These are phyloP conservation scores for Sphaerodactylus townsendi DNA, from an alignment of 2,113 vertebrate genomes.

Conservation along the genomic window DNA sequence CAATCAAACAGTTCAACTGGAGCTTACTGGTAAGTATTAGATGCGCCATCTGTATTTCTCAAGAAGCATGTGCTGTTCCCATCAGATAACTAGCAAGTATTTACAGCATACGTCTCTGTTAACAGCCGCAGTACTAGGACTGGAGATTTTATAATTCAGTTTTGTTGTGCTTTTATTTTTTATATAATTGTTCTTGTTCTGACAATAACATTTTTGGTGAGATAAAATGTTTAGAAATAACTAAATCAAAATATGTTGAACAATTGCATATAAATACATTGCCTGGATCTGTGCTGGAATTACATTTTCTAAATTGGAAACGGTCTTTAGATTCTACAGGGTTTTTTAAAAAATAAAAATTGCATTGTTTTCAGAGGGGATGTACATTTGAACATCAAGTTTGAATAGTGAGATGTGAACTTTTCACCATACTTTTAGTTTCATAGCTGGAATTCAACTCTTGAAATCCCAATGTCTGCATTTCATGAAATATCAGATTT, in stretches of 20 bases:
- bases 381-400: too few relatives aligned
- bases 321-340: too few relatives aligned
- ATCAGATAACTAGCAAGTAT: not conserved
- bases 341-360: too few relatives aligned
- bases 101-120: not conserved
- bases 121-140: too few relatives aligned
- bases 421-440: too few relatives aligned
- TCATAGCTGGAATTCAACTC: too few relatives aligned
- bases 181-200: not conserved
- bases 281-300: too few relatives aligned
- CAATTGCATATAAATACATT: not conserved
- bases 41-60: accelerated
- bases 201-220: not conserved
- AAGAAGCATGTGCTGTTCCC: not conserved
- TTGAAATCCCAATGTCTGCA: too few relatives aligned
- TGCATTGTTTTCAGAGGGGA: too few relatives aligned
- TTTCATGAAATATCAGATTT: too few relatives aligned
- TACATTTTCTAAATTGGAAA: too few relatives aligned
- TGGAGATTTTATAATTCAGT: not conserved
- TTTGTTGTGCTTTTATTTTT: not conserved
- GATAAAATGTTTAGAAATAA: not conserved
- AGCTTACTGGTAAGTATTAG: conserved; percentile 13
- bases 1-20: conserved; percentile 18
- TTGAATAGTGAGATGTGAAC: too few relatives aligned
- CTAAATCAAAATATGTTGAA: not conserved